Evolutionary conservation across 2,797 vertebrate species (phyloP).

Genomic region (Hemitrygon akajei): DNA sequence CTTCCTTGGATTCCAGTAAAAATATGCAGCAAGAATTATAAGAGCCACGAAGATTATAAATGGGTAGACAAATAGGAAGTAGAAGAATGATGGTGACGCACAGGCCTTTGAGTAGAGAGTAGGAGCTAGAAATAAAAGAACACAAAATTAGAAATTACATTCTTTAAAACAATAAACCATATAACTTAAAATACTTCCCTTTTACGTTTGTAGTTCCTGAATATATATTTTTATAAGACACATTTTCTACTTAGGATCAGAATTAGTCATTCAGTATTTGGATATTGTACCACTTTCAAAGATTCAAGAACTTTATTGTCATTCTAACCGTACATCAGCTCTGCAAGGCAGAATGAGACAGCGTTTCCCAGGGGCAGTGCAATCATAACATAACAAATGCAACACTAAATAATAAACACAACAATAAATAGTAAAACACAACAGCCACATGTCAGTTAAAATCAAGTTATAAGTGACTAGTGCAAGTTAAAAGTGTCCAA

Average conservation of each 20-base stretch:
- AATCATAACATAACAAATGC: too few relatives aligned
- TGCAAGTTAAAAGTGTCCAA: too few relatives aligned
- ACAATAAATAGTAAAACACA: too few relatives aligned
- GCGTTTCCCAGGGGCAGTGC: too few relatives aligned
- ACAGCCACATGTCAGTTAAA: too few relatives aligned
- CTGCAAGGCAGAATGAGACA: too few relatives aligned
- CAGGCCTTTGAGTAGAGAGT: slow-evolving; percentile 51
- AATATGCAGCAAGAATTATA: slow-evolving; percentile 39
- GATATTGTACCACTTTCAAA: too few relatives aligned
- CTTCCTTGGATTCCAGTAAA: slow-evolving; percentile 41
- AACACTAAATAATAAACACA: too few relatives aligned
- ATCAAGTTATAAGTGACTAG: too few relatives aligned
- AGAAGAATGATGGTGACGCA: slow-evolving; percentile 47
- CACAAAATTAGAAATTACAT: background rate
- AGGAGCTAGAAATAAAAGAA: slow-evolving; percentile 43
- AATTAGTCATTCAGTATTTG: background rate
- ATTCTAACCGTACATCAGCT: too few relatives aligned
- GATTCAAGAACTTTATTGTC: too few relatives aligned
- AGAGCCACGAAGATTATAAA: slow-evolving; percentile 46
- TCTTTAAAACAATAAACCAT: background rate
- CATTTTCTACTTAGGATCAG: background rate
- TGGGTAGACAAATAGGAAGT: slow-evolving; percentile 49
- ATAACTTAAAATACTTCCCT: background rate
- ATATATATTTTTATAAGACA: background rate
- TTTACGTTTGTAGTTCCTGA: background rate